A percentile compares a stretch with the other conserved stretches of the same genome.
phyloP scores from a whole-genome alignment of 2,888 invertebrate species.

The Cosmia trapezina region DNA sequence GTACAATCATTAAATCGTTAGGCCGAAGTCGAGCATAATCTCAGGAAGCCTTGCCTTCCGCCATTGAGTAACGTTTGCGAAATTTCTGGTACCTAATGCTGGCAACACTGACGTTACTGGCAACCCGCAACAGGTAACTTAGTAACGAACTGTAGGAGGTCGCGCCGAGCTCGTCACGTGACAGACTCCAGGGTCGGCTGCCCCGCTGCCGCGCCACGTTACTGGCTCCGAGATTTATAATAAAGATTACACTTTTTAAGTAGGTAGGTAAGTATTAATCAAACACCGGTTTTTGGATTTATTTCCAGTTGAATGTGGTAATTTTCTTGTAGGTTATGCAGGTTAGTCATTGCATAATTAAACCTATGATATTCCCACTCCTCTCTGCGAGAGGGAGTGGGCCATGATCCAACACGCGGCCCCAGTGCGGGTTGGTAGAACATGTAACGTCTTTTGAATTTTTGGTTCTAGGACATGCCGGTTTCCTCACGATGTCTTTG shows the following conservation, averaged over 20 bases:
- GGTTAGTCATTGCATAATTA: neutral
- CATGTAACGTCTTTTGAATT: too few relatives aligned
- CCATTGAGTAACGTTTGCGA: constrained; percentile 26
- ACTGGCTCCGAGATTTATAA: neutral
- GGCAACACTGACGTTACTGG: constrained; percentile 17
- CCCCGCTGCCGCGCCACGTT: neutral
- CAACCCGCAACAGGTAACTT: constrained; percentile 6
- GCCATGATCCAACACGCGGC: too few relatives aligned
- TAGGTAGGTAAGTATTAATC: too few relatives aligned
- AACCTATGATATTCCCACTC: too few relatives aligned
- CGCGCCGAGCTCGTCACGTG: constrained; percentile 1
- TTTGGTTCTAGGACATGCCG: too few relatives aligned
- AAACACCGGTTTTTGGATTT: neutral
- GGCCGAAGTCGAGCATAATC: constrained; percentile 9
- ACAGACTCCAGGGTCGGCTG: neutral
- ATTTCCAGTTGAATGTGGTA: neutral
- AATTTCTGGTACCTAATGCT: neutral
- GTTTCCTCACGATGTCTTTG: too few relatives aligned
- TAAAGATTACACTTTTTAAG: neutral
- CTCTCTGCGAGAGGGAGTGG: too few relatives aligned
- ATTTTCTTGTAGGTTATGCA: neutral
- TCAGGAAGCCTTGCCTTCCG: constrained; percentile 44
- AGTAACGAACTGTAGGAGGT: neutral
- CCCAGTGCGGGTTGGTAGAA: too few relatives aligned
- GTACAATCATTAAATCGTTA: constrained; percentile 32